A percentile compares a stretch with the other conserved stretches of the same genome.
Evolutionary conservation across 2,888 invertebrate genomes (phyloP).

Genomic region (Andrena chrysosceles): DNA sequence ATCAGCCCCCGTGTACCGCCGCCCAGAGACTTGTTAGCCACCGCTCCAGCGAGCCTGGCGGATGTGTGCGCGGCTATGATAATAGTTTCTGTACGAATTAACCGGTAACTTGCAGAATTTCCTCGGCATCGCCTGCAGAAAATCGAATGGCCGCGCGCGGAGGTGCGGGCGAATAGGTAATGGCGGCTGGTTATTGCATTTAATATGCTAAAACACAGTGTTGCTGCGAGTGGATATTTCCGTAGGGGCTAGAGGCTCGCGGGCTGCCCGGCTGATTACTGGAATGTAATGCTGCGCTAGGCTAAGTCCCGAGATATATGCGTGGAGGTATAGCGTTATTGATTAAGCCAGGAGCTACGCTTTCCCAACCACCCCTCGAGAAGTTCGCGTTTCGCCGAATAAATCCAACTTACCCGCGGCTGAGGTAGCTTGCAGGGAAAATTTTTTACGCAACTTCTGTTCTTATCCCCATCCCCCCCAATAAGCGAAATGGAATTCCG

Average conservation of each 20-base stretch:
- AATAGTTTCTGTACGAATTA: constrained; percentile 62
- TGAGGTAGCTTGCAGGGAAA: constrained; percentile 12
- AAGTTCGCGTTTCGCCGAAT: constrained; percentile 24
- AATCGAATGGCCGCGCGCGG: constrained; percentile 9
- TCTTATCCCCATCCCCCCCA: constrained; percentile 1
- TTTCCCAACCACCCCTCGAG: background rate
- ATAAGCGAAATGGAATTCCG: constrained; percentile 32
- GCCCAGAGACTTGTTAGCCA: constrained; percentile 54
- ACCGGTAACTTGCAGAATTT: constrained; percentile 60
- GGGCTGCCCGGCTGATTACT: constrained; percentile 27
- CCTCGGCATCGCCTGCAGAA: constrained; percentile 51
- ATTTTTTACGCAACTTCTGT: constrained; percentile 45
- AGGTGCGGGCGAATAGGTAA: background rate
- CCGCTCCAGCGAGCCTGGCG: constrained; percentile 22
- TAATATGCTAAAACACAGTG: constrained; percentile 44
- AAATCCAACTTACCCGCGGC: constrained; percentile 29
- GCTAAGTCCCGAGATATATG: constrained; percentile 26
- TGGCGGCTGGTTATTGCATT: constrained; percentile 34
- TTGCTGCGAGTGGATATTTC: constrained; percentile 11
- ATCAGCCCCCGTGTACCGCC: constrained; percentile 18
- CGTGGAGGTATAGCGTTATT: constrained; percentile 31
- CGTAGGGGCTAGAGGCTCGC: background rate
- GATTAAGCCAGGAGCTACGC: constrained; percentile 33
- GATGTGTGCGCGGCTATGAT: constrained; percentile 26
- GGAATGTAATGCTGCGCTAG: constrained; percentile 23